phyloP scores from a whole-genome alignment of 1,140 invertebrate species.

The Lasaia peninsularis region DNA sequence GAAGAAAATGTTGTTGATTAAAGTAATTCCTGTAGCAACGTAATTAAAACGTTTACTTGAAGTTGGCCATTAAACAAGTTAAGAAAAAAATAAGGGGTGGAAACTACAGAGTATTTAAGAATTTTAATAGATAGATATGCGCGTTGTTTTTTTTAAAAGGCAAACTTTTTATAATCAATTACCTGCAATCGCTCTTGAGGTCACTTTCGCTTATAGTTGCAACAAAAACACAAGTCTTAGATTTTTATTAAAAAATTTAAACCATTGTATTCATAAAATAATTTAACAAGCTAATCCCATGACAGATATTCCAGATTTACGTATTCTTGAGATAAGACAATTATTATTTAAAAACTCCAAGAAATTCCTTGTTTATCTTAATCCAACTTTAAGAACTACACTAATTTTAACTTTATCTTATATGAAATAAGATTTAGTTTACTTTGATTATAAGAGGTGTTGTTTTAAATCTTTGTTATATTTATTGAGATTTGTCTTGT shows the following conservation, averaged over 20 bases:
- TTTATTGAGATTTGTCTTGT: conserved; percentile 2
- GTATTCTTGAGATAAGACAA: neutral
- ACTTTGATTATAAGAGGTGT: neutral
- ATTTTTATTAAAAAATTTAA: conserved; percentile 5
- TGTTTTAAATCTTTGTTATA: neutral
- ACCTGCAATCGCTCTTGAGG: no score
- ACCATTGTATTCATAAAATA: conserved; percentile 2
- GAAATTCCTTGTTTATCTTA: neutral
- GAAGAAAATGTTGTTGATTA: no score
- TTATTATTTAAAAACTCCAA: neutral
- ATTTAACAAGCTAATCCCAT: conserved; percentile 9
- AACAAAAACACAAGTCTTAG: neutral
- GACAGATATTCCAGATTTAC: conserved; percentile 1
- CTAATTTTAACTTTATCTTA: neutral
- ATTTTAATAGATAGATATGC: no score
- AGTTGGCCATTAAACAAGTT: no score
- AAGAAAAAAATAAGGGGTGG: no score
- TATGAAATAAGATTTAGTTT: neutral
- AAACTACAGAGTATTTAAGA: no score
- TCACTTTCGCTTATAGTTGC: neutral
- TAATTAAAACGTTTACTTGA: no score
- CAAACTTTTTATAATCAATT: no score
- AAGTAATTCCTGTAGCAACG: no score
- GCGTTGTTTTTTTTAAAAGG: no score
- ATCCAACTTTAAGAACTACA: neutral